Evolutionary conservation across 2,888 invertebrate genomes (phyloP).

Genomic region (Therioaphis trifolii): DNA sequence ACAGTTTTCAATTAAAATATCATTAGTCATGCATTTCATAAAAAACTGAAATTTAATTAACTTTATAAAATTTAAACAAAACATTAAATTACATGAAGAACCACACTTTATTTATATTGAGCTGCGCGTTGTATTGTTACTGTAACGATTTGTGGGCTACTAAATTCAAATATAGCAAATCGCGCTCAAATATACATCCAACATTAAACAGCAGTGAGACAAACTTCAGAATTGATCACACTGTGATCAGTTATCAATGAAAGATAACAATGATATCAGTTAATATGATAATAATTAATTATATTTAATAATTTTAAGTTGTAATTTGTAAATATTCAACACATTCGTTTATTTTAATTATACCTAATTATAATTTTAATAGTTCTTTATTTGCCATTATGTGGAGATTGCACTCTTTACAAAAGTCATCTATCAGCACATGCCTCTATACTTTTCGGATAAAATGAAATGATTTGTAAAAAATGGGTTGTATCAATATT

Average conservation of each 20-base stretch:
- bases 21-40: background rate
- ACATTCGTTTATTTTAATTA: background rate
- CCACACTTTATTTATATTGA: background rate
- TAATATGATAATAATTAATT: too few species aligned
- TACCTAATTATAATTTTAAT: background rate
- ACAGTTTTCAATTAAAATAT: background rate
- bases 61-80: background rate
- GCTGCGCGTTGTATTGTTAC: background rate
- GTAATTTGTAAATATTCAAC: constrained; percentile 19
- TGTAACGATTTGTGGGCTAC: constrained; percentile 38
- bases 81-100: constrained; percentile 10
- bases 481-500: constrained; percentile 2
- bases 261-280: constrained; percentile 39
- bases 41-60: background rate
- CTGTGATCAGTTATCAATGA: constrained; percentile 17
- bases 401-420: background rate
- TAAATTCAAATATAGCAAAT: constrained; percentile 45
- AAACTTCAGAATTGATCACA: background rate
- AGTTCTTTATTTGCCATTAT: too few species aligned
- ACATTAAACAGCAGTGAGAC: background rate
- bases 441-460: background rate
- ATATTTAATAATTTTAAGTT: constrained; percentile 30
- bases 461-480: constrained; percentile 26
- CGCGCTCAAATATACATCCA: constrained; percentile 34
- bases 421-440: background rate